A percentile compares a stretch with the other conserved stretches of the same genome.
These are phyloP conservation scores for Tenebrosternarchus preto DNA, from an alignment of 2,113 vertebrate genomes.

Conservation along the genomic window DNA sequence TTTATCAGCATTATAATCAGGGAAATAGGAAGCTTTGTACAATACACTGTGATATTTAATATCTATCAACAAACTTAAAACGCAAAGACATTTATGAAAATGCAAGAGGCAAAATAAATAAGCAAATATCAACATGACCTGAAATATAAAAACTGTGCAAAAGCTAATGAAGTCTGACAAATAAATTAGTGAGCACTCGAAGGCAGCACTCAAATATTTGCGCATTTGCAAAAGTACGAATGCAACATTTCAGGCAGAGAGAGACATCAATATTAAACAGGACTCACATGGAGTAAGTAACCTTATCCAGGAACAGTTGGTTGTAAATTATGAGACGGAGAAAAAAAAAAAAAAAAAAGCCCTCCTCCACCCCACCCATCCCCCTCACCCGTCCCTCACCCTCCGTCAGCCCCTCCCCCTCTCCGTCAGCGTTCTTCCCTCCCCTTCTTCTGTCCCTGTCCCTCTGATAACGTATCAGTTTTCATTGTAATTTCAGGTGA, in stretches of 20 bases:
- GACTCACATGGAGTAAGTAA: constrained; percentile 53
- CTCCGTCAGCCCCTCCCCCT: constrained; percentile 58
- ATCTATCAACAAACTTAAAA: constrained; percentile 3
- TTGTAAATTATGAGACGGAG: constrained; percentile 43
- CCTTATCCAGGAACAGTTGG: constrained; percentile 60
- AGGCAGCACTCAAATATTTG: not conserved
- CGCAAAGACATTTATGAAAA: not conserved
- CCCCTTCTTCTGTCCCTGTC: constrained; percentile 59
- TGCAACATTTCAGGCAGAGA: not conserved
- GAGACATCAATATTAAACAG: constrained; percentile 46
- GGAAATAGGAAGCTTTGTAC: constrained; percentile 30
- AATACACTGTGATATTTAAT: constrained; percentile 18
- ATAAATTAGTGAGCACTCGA: not conserved
- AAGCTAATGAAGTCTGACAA: not conserved
- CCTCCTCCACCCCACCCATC: constrained; percentile 54
- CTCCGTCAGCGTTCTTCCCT: constrained; percentile 51
- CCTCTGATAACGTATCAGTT: constrained; percentile 82
- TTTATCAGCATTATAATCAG: constrained; percentile 28
- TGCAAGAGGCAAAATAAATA: not conserved
- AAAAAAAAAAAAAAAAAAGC: constrained; percentile 39
- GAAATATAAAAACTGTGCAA: not conserved
- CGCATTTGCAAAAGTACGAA: not conserved
- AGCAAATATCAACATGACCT: not conserved
- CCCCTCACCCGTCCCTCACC: constrained; percentile 56
- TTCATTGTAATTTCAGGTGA: constrained; percentile 86